phyloP scores from a whole-genome alignment of 2,888 invertebrate species.

The Empis stercorea region DNA sequence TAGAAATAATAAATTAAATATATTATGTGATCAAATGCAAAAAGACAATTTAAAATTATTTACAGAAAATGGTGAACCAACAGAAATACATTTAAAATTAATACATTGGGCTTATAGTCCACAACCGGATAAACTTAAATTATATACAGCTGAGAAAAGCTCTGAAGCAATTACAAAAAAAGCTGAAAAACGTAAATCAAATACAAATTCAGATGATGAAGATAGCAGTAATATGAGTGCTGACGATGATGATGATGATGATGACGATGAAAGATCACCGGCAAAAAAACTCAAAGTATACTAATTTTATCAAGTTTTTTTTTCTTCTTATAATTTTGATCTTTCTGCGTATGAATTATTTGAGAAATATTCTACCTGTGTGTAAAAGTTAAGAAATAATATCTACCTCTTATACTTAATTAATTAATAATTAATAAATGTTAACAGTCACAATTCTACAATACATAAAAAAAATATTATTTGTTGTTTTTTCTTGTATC shows the following conservation, averaged over 20 bases:
- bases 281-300: not conserved
- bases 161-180: constrained; percentile 21
- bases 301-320: too few relatives aligned
- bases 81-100: constrained; percentile 51
- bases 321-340: too few relatives aligned
- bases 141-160: constrained; percentile 26
- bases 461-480: constrained; percentile 9
- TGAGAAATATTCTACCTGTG: too few relatives aligned
- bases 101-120: constrained; percentile 68
- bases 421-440: too few relatives aligned
- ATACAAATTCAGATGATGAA: constrained; percentile 18
- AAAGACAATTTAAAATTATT: constrained; percentile 49
- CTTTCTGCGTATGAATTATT: too few relatives aligned
- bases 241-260: constrained; percentile 17
- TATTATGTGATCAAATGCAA: constrained; percentile 44
- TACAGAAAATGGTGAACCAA: constrained; percentile 52
- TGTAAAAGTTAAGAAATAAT: too few relatives aligned
- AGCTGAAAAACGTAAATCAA: constrained; percentile 35
- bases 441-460: too few relatives aligned
- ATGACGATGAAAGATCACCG: not conserved
- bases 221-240: not conserved
- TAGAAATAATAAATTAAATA: constrained; percentile 48
- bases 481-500: constrained; percentile 7
- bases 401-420: too few relatives aligned
- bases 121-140: constrained; percentile 54